Conservation (phyloP, 2,888 invertebrate genomes). For the Drosophila subquinaria region DNA sequence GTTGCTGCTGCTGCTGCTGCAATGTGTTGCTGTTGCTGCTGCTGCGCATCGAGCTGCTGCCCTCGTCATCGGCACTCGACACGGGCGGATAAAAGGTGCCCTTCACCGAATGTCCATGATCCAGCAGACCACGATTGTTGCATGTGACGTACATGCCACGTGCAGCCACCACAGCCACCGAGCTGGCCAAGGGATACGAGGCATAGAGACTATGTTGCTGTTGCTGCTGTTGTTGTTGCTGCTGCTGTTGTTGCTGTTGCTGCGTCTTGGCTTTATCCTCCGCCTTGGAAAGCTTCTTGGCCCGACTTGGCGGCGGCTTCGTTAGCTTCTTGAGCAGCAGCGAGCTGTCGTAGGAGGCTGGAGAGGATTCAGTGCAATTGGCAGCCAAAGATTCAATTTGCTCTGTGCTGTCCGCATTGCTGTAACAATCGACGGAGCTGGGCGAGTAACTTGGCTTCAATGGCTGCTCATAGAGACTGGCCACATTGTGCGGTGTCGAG, state of each 20-base stretch:
- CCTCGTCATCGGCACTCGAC: constrained; percentile 91
- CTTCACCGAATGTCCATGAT: constrained; percentile 93
- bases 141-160: constrained; percentile 95
- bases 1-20: constrained; percentile 32
- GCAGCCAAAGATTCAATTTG: constrained; percentile 67
- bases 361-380: constrained; percentile 57
- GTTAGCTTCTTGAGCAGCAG: constrained; percentile 72
- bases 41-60: constrained; percentile 80
- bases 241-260: constrained; percentile 58
- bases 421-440: constrained; percentile 79
- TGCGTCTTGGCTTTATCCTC: constrained; percentile 69
- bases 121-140: constrained; percentile 92
- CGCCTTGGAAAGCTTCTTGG: constrained; percentile 58
- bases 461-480: constrained; percentile 74
- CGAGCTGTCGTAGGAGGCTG: constrained; percentile 69
- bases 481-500: constrained; percentile 63
- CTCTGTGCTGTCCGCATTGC: constrained; percentile 79
- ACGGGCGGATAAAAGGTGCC: constrained; percentile 96
- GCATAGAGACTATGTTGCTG: constrained; percentile 67
- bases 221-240: constrained; percentile 63
- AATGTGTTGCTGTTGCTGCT: constrained; percentile 86
- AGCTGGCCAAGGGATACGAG: constrained; percentile 82
- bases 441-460: constrained; percentile 79
- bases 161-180: constrained; percentile 91
- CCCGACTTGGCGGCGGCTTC: constrained; percentile 58